Conservation (phyloP, 2,888 invertebrate species). For the Rapana venosa region DNA sequence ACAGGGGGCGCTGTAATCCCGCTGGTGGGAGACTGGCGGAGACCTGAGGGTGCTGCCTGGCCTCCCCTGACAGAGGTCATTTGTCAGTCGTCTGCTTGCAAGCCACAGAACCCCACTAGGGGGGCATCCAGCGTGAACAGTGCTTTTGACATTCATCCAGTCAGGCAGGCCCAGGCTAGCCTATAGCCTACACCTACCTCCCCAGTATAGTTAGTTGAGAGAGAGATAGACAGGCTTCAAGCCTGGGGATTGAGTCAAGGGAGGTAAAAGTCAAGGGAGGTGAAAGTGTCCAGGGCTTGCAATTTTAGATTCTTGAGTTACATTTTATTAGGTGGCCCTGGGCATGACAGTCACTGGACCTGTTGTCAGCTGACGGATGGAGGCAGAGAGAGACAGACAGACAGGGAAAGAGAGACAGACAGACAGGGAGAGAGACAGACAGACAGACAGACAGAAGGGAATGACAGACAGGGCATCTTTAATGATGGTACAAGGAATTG, state of each 20-base stretch:
- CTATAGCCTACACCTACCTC: background rate
- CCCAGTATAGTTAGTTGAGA: background rate
- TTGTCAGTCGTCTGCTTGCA: background rate
- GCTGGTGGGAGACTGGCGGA: background rate
- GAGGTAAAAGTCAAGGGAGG: no score
- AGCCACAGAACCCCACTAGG: background rate
- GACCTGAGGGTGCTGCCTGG: background rate
- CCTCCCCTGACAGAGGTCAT: background rate
- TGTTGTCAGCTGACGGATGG: background rate
- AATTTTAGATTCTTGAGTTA: background rate
- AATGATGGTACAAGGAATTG: no score
- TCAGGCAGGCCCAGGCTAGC: background rate
- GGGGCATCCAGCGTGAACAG: background rate
- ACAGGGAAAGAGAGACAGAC: background rate
- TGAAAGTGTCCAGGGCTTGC: background rate
- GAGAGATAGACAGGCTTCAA: background rate
- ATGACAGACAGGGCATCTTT: no score
- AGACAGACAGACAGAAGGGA: background rate
- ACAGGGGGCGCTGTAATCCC: constrained; percentile 28
- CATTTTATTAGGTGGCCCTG: background rate
- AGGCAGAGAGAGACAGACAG: background rate
- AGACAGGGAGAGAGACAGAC: background rate
- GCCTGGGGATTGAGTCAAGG: no score
- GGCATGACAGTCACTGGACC: background rate
- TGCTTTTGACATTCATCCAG: background rate